Evolutionary conservation across 1,140 invertebrate species (phyloP).

Genomic region (Drosophila rhopaloa): DNA sequence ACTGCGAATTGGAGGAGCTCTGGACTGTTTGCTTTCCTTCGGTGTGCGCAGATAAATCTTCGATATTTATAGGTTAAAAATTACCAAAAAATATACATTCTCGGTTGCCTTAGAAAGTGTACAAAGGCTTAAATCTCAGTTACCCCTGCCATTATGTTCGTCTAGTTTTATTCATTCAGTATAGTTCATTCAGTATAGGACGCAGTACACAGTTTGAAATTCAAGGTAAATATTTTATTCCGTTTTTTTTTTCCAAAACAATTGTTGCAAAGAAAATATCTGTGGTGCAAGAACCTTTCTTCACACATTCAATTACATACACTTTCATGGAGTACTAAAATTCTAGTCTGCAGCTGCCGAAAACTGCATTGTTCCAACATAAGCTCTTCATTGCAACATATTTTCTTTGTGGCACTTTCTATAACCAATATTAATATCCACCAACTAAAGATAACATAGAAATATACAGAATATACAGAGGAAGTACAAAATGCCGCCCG

Average conservation of each 20-base stretch:
- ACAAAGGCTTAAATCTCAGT: conserved; percentile 10
- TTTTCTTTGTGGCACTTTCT: neutral
- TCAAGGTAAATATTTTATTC: conserved; percentile 2
- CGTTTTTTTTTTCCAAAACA: neutral
- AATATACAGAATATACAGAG: neutral
- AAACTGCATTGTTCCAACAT: too few relatives aligned
- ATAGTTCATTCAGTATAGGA: too few relatives aligned
- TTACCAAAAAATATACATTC: conserved; percentile 4
- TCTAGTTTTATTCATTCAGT: neutral
- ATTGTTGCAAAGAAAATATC: neutral
- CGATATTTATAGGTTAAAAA: conserved; percentile 32
- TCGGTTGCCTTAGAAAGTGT: conserved; percentile 6
- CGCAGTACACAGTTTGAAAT: neutral
- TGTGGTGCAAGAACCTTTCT: too few relatives aligned
- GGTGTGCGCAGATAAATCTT: conserved; percentile 44
- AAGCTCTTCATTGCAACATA: neutral
- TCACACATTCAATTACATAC: too few relatives aligned
- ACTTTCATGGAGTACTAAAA: too few relatives aligned
- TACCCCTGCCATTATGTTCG: neutral
- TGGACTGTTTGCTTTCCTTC: conserved; percentile 14
- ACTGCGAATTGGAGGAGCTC: neutral
- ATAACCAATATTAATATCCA: too few relatives aligned
- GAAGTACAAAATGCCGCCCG: neutral
- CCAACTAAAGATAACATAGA: neutral
- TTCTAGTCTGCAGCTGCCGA: too few relatives aligned